Evolutionary conservation across 2,113 vertebrate species (phyloP).

Genomic region (Micromys minutus): DNA sequence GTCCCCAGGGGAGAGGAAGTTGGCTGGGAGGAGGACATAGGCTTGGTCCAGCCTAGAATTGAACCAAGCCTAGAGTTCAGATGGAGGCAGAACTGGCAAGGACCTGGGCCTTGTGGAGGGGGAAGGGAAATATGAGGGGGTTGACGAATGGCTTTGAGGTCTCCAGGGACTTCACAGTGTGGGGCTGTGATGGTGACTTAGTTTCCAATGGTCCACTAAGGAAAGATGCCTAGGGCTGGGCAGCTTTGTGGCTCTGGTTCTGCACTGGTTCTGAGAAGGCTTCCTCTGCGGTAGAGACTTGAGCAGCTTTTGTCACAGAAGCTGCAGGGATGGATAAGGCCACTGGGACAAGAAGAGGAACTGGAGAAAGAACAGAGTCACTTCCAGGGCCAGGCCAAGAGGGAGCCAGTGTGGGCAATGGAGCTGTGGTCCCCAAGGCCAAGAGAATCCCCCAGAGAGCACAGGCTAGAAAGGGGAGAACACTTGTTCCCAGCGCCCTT

Average conservation of each 20-base stretch:
- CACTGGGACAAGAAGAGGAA: background rate
- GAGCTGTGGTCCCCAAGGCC: background rate
- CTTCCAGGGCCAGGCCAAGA: background rate
- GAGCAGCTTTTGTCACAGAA: no score
- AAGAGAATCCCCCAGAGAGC: background rate
- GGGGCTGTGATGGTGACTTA: accelerated
- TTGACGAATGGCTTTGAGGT: accelerated
- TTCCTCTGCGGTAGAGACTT: accelerated
- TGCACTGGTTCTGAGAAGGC: background rate
- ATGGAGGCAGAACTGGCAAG: background rate
- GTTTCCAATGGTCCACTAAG: background rate
- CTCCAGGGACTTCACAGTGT: background rate
- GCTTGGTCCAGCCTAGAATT: no score
- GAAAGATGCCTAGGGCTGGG: background rate
- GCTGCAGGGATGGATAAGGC: background rate
- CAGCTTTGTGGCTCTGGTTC: accelerated
- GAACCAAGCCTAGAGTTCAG: background rate
- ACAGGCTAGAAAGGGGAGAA: background rate
- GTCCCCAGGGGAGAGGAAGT: background rate
- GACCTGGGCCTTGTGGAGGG: accelerated
- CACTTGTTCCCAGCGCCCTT: background rate
- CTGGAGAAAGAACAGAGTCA: background rate
- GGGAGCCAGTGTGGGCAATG: accelerated
- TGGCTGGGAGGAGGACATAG: no score
- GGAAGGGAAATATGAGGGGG: accelerated